Evolutionary conservation across 2,888 invertebrate genomes (phyloP).

Genomic region (Hirtodrosophila trivittata): DNA sequence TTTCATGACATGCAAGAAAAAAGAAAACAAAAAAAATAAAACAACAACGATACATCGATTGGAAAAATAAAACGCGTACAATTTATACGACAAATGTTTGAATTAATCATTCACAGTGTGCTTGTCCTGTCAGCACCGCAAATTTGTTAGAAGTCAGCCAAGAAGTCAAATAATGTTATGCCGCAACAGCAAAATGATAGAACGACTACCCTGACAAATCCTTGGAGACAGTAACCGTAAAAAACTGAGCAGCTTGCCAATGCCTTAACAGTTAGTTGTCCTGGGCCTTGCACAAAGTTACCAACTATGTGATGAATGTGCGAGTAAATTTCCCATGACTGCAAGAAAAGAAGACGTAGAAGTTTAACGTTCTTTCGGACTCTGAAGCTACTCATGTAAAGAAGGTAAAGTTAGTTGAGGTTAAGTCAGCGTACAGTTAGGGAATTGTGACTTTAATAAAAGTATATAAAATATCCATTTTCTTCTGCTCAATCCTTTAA

Average conservation of each 20-base stretch:
- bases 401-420: not conserved
- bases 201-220: conserved; percentile 13
- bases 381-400: too few species aligned
- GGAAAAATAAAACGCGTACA: conserved; percentile 32
- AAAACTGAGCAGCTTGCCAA: conserved; percentile 21
- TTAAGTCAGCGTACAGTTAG: not conserved
- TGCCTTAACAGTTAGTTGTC: conserved; percentile 23
- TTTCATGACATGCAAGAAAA: conserved; percentile 4
- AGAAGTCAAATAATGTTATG: not conserved
- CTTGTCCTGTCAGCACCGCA: conserved; percentile 47
- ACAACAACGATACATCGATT: conserved; percentile 30
- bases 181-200: not conserved
- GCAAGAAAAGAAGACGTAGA: conserved; percentile 3
- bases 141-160: conserved; percentile 26
- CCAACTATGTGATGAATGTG: conserved; percentile 59
- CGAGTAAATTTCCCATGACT: conserved; percentile 23
- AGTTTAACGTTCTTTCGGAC: not conserved
- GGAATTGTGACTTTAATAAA: too few species aligned
- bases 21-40: conserved; percentile 9
- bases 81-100: conserved; percentile 54
- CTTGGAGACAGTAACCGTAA: conserved; percentile 28
- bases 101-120: conserved; percentile 58
- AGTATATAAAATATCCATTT: not conserved
- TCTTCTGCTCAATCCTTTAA: too few species aligned
- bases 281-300: conserved; percentile 19